Evolutionary conservation across 2,888 invertebrate species (phyloP).

Genomic region (Acanthopleura granulata): DNA sequence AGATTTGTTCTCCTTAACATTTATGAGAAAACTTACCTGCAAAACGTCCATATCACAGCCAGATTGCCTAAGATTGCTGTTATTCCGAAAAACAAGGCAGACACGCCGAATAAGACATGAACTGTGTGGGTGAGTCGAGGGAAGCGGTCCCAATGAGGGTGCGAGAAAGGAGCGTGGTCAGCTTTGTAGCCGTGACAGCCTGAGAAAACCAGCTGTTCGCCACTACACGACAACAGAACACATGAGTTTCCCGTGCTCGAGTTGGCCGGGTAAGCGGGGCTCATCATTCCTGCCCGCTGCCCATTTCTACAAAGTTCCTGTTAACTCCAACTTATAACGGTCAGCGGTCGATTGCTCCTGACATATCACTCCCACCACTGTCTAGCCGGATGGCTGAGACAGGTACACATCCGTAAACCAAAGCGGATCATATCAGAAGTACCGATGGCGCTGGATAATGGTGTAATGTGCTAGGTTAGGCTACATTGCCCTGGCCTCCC

Average conservation of each 20-base stretch:
- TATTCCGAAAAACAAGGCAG: neutral
- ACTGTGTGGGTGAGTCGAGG: neutral
- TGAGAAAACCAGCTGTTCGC: neutral
- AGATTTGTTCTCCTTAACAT: no score
- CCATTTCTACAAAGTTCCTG: no score
- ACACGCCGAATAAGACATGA: neutral
- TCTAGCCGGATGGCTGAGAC: no score
- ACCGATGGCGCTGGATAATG: no score
- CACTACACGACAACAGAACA: neutral
- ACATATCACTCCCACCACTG: no score
- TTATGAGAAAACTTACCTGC: slow-evolving; percentile 20
- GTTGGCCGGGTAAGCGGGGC: neutral
- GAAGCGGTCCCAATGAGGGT: neutral
- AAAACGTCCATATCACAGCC: slow-evolving; percentile 21
- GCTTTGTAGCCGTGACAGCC: neutral
- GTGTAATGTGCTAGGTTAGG: no score
- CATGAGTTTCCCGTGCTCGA: neutral
- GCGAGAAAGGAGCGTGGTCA: neutral
- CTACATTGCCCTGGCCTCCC: no score
- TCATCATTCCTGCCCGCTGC: neutral
- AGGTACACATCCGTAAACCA: no score
- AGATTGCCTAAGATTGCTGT: slow-evolving; percentile 21
- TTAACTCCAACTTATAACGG: no score
- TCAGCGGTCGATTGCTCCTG: no score
- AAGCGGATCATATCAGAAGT: no score